These are phyloP conservation scores for Mycalesis mineus DNA, from an alignment of 2,888 invertebrate species.

Conservation along the genomic window DNA sequence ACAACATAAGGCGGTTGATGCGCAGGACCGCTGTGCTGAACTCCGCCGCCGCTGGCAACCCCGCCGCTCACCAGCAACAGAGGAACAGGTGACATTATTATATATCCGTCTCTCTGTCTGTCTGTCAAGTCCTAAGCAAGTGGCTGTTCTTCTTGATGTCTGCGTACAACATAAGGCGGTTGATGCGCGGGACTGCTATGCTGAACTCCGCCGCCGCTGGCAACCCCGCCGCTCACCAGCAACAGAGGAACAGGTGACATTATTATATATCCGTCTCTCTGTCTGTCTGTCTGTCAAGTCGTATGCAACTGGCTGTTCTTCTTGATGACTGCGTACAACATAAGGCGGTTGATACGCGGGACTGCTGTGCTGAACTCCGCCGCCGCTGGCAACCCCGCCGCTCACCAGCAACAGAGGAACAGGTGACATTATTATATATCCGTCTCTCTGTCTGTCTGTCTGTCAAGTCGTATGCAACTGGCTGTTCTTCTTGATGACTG, in stretches of 20 bases:
- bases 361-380: constrained; percentile 22
- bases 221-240: constrained; percentile 53
- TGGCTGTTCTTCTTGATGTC: no score
- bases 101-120: no score
- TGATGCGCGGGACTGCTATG: constrained; percentile 38
- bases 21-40: constrained; percentile 38
- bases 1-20: constrained; percentile 61
- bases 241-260: constrained; percentile 40
- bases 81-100: constrained; percentile 43
- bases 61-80: constrained; percentile 53
- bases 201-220: constrained; percentile 29
- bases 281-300: no score
- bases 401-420: constrained; percentile 52
- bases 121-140: no score
- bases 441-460: no score
- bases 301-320: no score
- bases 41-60: constrained; percentile 50
- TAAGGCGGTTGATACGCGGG: constrained; percentile 53
- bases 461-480: no score
- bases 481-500: no score
- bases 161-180: constrained; percentile 45
- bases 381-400: constrained; percentile 56
- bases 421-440: constrained; percentile 34
- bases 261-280: no score
- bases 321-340: no score